A percentile compares a stretch with the other conserved stretches of the same genome.
Evolutionary conservation across 2,797 vertebrate genomes (phyloP).

Genomic region (Crenichthys baileyi): DNA sequence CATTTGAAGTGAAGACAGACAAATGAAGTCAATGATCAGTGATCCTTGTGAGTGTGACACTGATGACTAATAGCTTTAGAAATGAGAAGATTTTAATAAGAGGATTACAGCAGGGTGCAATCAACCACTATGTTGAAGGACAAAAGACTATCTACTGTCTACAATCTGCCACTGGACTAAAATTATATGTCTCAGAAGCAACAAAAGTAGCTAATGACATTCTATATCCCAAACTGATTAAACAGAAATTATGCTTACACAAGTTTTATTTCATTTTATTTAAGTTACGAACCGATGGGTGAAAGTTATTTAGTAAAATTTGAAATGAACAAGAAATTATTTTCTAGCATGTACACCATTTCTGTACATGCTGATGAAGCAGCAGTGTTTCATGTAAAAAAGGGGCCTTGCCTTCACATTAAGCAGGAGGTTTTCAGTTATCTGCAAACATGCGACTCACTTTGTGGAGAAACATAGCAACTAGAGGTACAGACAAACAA

Average conservation of each 20-base stretch:
- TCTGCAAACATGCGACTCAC: constrained; percentile 6
- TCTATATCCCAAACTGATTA: background rate
- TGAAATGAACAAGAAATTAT: background rate
- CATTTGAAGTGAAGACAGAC: constrained; percentile 25
- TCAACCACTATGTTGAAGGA: constrained; percentile 38
- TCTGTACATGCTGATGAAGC: background rate
- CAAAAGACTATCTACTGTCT: constrained; percentile 16
- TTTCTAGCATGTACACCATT: background rate
- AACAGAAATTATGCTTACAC: background rate
- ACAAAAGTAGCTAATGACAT: background rate
- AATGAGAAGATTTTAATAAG: constrained; percentile 43
- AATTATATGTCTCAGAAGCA: background rate
- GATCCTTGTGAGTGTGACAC: constrained; percentile 38
- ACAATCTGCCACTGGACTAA: background rate
- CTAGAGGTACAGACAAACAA: background rate
- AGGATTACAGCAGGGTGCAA: constrained; percentile 39
- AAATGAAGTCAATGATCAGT: constrained; percentile 40
- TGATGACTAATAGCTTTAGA: constrained; percentile 26
- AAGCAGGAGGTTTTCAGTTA: constrained; percentile 7
- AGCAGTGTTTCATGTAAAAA: background rate
- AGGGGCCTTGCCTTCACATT: background rate
- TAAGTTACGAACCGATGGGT: background rate
- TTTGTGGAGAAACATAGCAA: background rate
- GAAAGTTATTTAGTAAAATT: background rate
- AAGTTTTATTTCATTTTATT: background rate